A percentile compares a stretch with the other conserved stretches of the same genome.
These are phyloP conservation scores for Drosophila mayri DNA, from an alignment of 1,140 invertebrate species.

Conservation along the genomic window DNA sequence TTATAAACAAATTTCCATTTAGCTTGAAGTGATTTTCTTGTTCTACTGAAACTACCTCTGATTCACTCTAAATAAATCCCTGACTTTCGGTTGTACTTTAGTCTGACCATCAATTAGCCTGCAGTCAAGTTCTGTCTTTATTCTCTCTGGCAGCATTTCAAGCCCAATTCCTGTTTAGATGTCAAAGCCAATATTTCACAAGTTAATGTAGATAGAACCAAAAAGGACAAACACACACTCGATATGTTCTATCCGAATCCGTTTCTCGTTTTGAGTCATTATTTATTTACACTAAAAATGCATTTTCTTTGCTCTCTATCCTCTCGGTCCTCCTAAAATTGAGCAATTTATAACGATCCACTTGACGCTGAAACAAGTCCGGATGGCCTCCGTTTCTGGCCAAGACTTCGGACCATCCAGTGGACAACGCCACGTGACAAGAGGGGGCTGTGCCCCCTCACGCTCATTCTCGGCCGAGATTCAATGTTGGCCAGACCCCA, in stretches of 20 bases:
- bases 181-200: slow-evolving; percentile 55
- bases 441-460: background rate
- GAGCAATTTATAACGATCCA: slow-evolving; percentile 81
- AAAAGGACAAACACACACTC: slow-evolving; percentile 1
- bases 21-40: background rate
- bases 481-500: slow-evolving; percentile 58
- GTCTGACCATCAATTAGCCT: slow-evolving; percentile 37
- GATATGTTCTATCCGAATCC: slow-evolving; percentile 25
- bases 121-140: slow-evolving; percentile 19
- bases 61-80: background rate
- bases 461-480: slow-evolving; percentile 33
- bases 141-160: slow-evolving; percentile 44
- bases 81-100: slow-evolving; percentile 2
- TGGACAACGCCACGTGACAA: slow-evolving; percentile 59
- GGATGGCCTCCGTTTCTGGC: background rate
- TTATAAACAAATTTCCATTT: background rate
- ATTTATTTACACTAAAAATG: slow-evolving; percentile 80
- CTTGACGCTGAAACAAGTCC: slow-evolving; percentile 66
- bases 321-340: slow-evolving; percentile 47
- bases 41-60: background rate
- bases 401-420: slow-evolving; percentile 15
- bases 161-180: slow-evolving; percentile 47
- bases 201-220: slow-evolving; percentile 24
- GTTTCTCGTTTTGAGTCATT: slow-evolving; percentile 55
- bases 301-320: slow-evolving; percentile 66